phyloP scores from a whole-genome alignment of 2,113 vertebrate species.

The Chunga burmeisteri region DNA sequence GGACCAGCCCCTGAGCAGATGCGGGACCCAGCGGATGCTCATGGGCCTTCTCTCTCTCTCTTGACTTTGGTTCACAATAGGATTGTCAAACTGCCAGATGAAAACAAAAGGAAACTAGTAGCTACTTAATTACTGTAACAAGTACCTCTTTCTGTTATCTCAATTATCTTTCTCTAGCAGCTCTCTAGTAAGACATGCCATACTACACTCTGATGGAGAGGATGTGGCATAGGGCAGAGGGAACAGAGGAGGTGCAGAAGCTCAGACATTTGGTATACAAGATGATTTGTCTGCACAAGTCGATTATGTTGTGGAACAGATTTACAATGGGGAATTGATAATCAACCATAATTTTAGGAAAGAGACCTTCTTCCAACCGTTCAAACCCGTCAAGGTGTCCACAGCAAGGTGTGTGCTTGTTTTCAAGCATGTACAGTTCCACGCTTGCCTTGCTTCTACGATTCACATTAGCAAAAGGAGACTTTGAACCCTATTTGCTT shows the following conservation, averaged over 20 bases:
- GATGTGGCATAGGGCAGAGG: not conserved
- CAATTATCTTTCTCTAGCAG: not conserved
- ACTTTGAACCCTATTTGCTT: not conserved
- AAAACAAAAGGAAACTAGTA: not conserved
- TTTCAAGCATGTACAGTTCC: not conserved
- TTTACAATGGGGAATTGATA: not conserved
- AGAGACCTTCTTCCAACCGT: not conserved
- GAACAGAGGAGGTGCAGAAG: not conserved
- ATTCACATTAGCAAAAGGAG: not conserved
- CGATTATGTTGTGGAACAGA: not conserved
- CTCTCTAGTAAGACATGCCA: not conserved
- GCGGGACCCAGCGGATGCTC: rapidly evolving
- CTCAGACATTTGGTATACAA: not conserved
- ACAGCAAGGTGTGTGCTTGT: rapidly evolving
- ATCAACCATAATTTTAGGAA: not conserved
- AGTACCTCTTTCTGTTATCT: not conserved
- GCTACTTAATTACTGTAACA: not conserved
- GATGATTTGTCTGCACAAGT: not conserved
- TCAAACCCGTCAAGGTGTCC: not conserved
- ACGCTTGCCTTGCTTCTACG: not conserved
- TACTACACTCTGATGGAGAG: not conserved
- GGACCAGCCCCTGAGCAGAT: not conserved
- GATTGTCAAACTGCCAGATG: not conserved
- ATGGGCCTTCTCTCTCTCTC: not conserved
- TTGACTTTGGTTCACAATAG: not conserved